Evolutionary conservation across 2,113 vertebrate genomes (phyloP), one percentile per base, ranked within the genome.

Genomic region (Propithecus coquereli): DNA sequence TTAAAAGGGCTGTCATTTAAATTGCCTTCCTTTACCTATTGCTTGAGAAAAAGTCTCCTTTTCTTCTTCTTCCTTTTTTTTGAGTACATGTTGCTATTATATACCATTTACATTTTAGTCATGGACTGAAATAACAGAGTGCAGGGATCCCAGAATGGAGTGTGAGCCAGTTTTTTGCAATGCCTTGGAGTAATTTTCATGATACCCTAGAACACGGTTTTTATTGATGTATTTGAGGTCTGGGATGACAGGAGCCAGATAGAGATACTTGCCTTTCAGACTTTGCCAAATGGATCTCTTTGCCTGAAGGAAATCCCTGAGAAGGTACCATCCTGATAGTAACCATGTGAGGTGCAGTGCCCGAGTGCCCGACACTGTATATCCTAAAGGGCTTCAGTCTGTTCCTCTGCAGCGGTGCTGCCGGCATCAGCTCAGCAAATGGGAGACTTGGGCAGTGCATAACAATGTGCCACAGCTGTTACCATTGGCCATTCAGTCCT

Each of bases 1-100:
- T 87, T 91, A 92, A 96, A 97, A 93, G 57, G 71, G 68, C 52
- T 94, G 94, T 79, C 94, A 95, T 82, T 94, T 97, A 96, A 94
- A 93, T 96, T 87, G 84, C 80, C 47, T 94, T 47, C 40, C 79
- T 94, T 94, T 63, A 76, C 73, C 89, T 59, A 37, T 87, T 76
- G 57, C 68, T 91, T 61, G 16, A 81, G 52, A 76, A 94, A 94
- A 90, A 71, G 52, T 70, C 57, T 92, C 66, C 54, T 71, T 82
- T 77, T 76, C 80, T 94, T 96, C 84, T 74, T 59, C 68, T 84
- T 91, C 95, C 1, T 11, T 43, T 27, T 43, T 76, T 87, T 93
- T 95, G 57, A 76, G 32, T 76, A 88, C 65, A 37, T 82, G 47
- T 94, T 80, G 13, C 83, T 80, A 37, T 95, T 91, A 81, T 93